Conservation (phyloP, 2,113 vertebrate genomes). For the Rhinoptilus africanus region DNA sequence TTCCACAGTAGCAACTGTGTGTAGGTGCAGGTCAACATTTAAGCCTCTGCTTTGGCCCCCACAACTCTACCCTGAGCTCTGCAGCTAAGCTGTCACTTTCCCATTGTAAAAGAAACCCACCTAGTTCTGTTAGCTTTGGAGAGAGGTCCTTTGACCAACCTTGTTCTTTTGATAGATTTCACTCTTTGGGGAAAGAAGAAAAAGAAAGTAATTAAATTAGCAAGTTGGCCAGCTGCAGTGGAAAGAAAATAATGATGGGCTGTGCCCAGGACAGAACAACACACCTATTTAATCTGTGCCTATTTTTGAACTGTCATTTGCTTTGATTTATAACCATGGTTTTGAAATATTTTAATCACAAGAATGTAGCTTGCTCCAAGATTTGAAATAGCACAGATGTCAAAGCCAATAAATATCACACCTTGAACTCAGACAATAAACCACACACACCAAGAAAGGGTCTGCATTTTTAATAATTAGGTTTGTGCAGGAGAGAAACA, state of each 20-base stretch:
- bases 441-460: neutral
- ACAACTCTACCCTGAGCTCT: neutral
- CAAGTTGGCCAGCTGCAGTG: constrained; percentile 16
- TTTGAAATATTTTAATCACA: constrained; percentile 21
- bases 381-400: neutral
- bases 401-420: constrained; percentile 21
- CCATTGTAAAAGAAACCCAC: neutral
- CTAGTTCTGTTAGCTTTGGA: constrained; percentile 17
- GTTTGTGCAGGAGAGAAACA: neutral
- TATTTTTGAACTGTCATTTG: constrained; percentile 49
- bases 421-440: constrained; percentile 17
- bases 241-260: constrained; percentile 41
- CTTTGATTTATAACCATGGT: constrained; percentile 50
- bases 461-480: neutral
- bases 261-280: constrained; percentile 23
- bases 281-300: constrained; percentile 39
- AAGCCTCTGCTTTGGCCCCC: neutral
- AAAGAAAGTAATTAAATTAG: constrained; percentile 39
- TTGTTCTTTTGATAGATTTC: constrained; percentile 4
- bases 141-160: neutral
- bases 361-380: neutral
- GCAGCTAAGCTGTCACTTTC: neutral
- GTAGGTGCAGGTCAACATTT: neutral
- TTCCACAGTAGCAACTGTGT: neutral
- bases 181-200: neutral